Base-by-base conservation (phyloP, 2,113 vertebrate species). In the Leuciscus idus region DNA sequence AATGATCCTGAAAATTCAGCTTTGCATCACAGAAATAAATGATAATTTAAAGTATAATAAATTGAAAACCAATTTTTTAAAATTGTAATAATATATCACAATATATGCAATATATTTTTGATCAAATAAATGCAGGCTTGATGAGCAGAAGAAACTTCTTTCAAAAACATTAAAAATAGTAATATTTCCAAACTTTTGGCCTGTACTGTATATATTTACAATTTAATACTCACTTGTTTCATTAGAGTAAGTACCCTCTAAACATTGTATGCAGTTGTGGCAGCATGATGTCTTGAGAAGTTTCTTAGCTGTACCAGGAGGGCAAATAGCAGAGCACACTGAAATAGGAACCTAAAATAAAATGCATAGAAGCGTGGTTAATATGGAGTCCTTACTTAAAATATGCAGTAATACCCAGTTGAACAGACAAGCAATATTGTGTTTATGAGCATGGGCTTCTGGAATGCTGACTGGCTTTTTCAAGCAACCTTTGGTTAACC, bases 241-340 rank as follows among this genome's bases (percentile, higher is more conserved):
- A 87, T 90, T 87, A 12, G 90, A 90, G 81, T 87, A 93, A 4
- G 88, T 88, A 26, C 91, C 92, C 30, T 90, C 91, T 23, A 87
- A 78, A 85, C 92, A 92, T 0, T 73, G 2, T 39, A 52, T 84
- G 85, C 92, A 93, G 64, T 87, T 84, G 79, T 90, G 90, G 80
- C 91, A 92, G 66, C 92, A 93, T 17, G 78, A 88, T 17, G 80
- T 78, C 50, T 80, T 86, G 1, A 43, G 90, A 21, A 92, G 84
- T 52, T 89, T 89, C 81, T 90, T 92, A 3, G 59, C 85, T 61
- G 87, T 81, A 7, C 90, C 91, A 61, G 90, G 85, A 12, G 11
- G 75, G 59, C 92, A 93, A 19, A 68, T 46, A 30, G 80, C 21
- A 12, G 91, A 90, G 66, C 91, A 92, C 30, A 83, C 87, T 8